Conservation (phyloP, 2,113 vertebrate species). For the Vimba vimba region DNA sequence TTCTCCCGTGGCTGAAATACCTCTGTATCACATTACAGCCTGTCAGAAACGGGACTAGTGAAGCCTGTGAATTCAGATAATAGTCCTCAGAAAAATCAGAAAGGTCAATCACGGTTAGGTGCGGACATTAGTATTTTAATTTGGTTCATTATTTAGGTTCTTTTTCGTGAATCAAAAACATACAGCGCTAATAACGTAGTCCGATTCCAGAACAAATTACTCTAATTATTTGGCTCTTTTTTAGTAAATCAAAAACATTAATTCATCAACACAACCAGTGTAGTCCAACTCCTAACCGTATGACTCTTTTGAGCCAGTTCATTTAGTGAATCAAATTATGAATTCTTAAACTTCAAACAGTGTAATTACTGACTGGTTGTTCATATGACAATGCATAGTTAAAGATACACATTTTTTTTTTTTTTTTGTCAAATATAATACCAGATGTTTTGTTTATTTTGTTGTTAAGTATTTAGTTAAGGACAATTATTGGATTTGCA, state of each 20-base stretch:
- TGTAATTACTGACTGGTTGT: neutral
- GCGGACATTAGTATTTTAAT: neutral
- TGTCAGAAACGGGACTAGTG: neutral
- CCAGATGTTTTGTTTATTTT: neutral
- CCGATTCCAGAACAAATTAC: neutral
- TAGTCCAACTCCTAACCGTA: neutral
- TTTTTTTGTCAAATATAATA: neutral
- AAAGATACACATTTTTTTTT: no score
- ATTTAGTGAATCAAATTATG: neutral
- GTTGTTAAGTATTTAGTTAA: neutral
- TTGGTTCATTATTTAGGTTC: neutral
- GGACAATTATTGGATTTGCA: neutral
- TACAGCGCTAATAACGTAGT: neutral
- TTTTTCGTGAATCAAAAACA: neutral
- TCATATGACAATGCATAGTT: no score
- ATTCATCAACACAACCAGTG: neutral
- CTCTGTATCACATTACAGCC: slow-evolving; percentile 48
- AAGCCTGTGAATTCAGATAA: slow-evolving; percentile 10
- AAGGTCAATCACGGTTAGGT: neutral
- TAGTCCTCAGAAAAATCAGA: neutral
- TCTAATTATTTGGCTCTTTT: neutral
- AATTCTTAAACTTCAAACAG: neutral
- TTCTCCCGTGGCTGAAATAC: slow-evolving; percentile 38
- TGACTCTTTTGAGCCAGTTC: neutral
- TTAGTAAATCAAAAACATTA: neutral